Evolutionary conservation across 2,888 invertebrate genomes (phyloP).

Genomic region (Drosophila prolongata): DNA sequence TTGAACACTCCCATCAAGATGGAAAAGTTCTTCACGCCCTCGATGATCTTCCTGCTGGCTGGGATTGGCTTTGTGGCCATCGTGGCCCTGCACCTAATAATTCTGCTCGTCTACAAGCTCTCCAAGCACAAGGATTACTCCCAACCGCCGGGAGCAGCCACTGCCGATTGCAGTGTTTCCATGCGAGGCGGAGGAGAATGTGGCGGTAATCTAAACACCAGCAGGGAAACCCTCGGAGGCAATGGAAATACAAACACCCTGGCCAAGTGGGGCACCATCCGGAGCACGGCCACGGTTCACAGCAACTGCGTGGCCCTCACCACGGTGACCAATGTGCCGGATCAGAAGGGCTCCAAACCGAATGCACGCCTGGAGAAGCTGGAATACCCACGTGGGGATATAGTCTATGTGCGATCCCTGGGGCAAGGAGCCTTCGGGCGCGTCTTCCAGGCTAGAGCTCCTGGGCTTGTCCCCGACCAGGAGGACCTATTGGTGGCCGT

Average conservation of each 20-base stretch:
- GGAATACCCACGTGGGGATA: conserved; percentile 97
- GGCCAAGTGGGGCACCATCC: conserved; percentile 86
- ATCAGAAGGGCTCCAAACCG: conserved; percentile 91
- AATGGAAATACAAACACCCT: conserved; percentile 49
- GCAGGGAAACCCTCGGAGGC: conserved; percentile 81
- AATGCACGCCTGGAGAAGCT: conserved; percentile 96
- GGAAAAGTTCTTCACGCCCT: conserved; percentile 92
- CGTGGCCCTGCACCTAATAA: conserved; percentile 88
- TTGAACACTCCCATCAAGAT: conserved; percentile 88
- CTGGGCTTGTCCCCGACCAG: conserved; percentile 92
- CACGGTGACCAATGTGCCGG: conserved; percentile 87
- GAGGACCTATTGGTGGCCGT: conserved; percentile 97
- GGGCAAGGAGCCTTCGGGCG: conserved; percentile 98
- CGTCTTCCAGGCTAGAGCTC: conserved; percentile 95
- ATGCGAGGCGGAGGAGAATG: conserved; percentile 56
- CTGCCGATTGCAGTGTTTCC: conserved; percentile 78
- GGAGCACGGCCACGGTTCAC: conserved; percentile 87
- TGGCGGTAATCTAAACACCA: conserved; percentile 72
- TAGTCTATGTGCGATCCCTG: conserved; percentile 96
- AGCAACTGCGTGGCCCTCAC: conserved; percentile 88
- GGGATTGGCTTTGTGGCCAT: conserved; percentile 90
- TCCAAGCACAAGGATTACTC: conserved; percentile 84
- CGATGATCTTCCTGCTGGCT: conserved; percentile 90
- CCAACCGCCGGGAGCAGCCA: conserved; percentile 61
- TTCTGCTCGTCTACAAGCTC: conserved; percentile 89